These are phyloP conservation scores for Xylota sylvarum DNA, from an alignment of 2,888 invertebrate genomes.

Conservation along the genomic window DNA sequence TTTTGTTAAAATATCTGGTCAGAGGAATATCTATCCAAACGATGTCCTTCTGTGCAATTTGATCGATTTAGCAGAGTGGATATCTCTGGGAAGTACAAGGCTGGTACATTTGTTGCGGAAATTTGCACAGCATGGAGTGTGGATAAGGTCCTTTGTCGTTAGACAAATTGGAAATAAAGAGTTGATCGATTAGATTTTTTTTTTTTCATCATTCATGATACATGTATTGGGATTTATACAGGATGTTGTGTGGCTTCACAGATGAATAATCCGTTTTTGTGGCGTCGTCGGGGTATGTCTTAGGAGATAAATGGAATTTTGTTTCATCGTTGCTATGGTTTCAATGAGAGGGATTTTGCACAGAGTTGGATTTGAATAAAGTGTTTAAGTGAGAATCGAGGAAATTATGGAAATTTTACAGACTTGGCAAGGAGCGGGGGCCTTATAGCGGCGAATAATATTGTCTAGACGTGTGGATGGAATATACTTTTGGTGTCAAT, in stretches of 20 bases:
- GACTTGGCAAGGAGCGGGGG: no score
- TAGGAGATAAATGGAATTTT: background rate
- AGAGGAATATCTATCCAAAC: background rate
- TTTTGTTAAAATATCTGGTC: conserved; percentile 15
- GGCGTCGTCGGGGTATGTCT: conserved; percentile 4
- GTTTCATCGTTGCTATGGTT: background rate
- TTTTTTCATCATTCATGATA: conserved; percentile 29
- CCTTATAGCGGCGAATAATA: no score
- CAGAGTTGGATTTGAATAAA: conserved; percentile 3
- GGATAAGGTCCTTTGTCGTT: conserved; percentile 44
- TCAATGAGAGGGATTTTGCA: background rate
- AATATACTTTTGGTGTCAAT: no score
- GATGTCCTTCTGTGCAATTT: conserved; percentile 40
- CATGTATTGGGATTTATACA: conserved; percentile 37
- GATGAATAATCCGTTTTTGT: conserved; percentile 36
- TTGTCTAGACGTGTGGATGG: no score
- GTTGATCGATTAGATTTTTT: conserved; percentile 59
- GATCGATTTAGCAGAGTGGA: conserved; percentile 48
- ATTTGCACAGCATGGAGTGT: conserved; percentile 9
- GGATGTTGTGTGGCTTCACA: conserved; percentile 50
- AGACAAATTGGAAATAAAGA: conserved; percentile 66
- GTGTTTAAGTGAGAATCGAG: background rate
- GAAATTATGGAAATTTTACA: background rate
- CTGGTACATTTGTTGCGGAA: conserved; percentile 22
- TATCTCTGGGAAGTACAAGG: conserved; percentile 22